Percentiles rank a stretch among this genome's conserved stretches.
phyloP scores from a whole-genome alignment of 2,888 invertebrate species.

The Cartodere bifasciata region DNA sequence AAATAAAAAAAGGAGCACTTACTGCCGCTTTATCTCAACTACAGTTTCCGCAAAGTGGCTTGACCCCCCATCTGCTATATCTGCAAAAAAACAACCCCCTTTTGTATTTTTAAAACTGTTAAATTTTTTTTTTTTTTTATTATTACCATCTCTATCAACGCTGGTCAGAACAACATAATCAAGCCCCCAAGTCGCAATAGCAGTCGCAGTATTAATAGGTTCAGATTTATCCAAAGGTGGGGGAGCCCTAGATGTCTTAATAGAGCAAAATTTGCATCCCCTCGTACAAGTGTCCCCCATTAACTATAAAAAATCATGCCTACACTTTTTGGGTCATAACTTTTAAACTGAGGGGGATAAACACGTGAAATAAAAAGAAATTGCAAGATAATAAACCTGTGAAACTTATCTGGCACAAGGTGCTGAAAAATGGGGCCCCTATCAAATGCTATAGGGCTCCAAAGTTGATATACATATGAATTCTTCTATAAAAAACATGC shows the following conservation, averaged over 20 bases:
- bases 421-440: too few species aligned
- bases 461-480: too few species aligned
- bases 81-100: constrained; percentile 37
- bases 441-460: too few species aligned
- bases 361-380: too few species aligned
- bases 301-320: constrained; percentile 43
- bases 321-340: constrained; percentile 1
- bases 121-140: constrained; percentile 5
- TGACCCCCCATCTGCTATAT: constrained; percentile 89
- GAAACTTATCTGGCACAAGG: too few species aligned
- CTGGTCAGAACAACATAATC: constrained; percentile 97
- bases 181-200: constrained; percentile 88
- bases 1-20: constrained; percentile 24
- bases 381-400: too few species aligned
- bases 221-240: constrained; percentile 82
- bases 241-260: constrained; percentile 87
- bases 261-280: constrained; percentile 96
- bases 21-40: constrained; percentile 68
- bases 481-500: too few species aligned
- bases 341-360: constrained; percentile 4
- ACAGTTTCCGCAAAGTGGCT: constrained; percentile 90
- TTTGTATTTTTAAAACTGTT: constrained; percentile 5
- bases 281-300: constrained; percentile 99
- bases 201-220: constrained; percentile 83
- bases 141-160: constrained; percentile 88